These are phyloP conservation scores for Macquaria ambigua DNA, from an alignment of 2,113 vertebrate species.

Conservation along the genomic window DNA sequence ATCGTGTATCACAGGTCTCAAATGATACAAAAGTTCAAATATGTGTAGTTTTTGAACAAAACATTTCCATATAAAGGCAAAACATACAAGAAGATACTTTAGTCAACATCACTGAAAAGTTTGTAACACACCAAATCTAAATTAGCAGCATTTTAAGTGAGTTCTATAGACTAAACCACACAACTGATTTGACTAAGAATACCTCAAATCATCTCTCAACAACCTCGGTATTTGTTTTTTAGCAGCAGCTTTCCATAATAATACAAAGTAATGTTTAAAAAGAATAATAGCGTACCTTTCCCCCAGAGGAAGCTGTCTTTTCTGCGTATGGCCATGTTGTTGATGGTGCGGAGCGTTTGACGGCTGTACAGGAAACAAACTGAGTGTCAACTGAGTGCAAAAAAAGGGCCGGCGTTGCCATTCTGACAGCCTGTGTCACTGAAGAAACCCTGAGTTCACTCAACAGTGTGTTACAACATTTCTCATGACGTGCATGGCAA, in stretches of 20 bases:
- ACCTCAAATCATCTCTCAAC: neutral
- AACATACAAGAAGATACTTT: neutral
- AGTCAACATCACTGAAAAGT: neutral
- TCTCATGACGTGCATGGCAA: slow-evolving; percentile 17
- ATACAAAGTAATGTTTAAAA: neutral
- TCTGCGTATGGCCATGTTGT: slow-evolving; percentile 78
- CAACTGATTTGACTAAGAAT: neutral
- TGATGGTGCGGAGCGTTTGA: slow-evolving; percentile 55
- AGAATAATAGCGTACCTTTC: slow-evolving; percentile 73
- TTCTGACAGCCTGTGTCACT: slow-evolving; percentile 5
- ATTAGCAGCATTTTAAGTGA: neutral
- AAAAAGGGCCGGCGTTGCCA: slow-evolving; percentile 48
- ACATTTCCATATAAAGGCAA: too few species aligned
- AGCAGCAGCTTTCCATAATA: neutral
- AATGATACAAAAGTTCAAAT: neutral
- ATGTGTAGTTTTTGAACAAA: neutral
- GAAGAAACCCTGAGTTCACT: neutral
- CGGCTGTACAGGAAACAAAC: slow-evolving; percentile 60
- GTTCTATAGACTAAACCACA: rapidly evolving
- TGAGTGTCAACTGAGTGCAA: slow-evolving; percentile 27
- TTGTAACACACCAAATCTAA: neutral
- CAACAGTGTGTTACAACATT: neutral
- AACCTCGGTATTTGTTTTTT: neutral
- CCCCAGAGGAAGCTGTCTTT: slow-evolving; percentile 87
- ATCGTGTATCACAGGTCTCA: neutral